Percentiles rank a stretch among this genome's conserved stretches.
phyloP scores from a whole-genome alignment of 2,113 vertebrate species.

The Perccottus glenii region DNA sequence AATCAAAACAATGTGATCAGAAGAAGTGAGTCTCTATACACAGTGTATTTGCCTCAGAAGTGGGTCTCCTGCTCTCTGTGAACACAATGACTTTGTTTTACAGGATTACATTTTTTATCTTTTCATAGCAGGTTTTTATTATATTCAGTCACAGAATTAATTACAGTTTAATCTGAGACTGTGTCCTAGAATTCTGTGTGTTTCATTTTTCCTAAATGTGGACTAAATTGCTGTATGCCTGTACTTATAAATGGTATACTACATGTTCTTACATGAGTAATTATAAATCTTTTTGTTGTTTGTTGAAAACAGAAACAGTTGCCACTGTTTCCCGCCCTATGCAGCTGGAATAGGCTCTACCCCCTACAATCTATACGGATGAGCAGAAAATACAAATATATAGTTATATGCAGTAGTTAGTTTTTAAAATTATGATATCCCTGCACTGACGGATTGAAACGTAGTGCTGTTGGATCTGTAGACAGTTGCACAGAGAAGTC shows the following conservation, averaged over 20 bases:
- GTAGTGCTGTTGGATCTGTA: background rate
- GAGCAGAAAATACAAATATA: background rate
- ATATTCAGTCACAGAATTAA: too few relatives aligned
- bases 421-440: background rate
- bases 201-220: constrained; percentile 5
- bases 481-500: constrained; percentile 9
- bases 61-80: too few relatives aligned
- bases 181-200: constrained; percentile 2
- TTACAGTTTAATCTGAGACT: background rate
- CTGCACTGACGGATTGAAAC: background rate
- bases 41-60: too few relatives aligned
- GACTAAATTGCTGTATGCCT: constrained; percentile 4
- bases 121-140: too few relatives aligned
- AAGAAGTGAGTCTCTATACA: too few relatives aligned
- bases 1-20: too few relatives aligned
- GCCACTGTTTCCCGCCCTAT: background rate
- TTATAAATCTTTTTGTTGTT: constrained; percentile 15
- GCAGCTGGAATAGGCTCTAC: background rate
- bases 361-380: background rate
- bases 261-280: constrained; percentile 3
- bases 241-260: constrained; percentile 1
- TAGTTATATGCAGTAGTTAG: background rate
- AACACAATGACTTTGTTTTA: too few relatives aligned
- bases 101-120: too few relatives aligned
- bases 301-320: constrained; percentile 10